Percentiles rank a stretch among this genome's conserved stretches.
These are phyloP conservation scores for Delichon dasypus DNA, from an alignment of 2,797 vertebrate genomes.

Conservation along the genomic window DNA sequence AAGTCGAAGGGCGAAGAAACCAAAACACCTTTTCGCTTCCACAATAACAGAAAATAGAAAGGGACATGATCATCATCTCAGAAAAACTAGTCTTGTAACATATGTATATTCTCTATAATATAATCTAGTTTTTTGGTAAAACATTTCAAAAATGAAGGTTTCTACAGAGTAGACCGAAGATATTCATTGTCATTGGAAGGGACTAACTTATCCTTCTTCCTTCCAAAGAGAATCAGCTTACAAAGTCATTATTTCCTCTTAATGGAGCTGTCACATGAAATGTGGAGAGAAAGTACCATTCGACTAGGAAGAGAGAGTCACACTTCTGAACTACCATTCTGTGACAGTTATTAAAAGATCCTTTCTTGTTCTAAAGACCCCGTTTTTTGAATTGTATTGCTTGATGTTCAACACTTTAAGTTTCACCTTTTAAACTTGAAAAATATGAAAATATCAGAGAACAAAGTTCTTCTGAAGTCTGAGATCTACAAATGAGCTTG, in stretches of 20 bases:
- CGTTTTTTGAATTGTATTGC: not conserved
- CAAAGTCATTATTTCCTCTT: constrained; percentile 3
- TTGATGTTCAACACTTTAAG: constrained; percentile 20
- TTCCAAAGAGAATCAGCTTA: not conserved
- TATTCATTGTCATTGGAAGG: not conserved
- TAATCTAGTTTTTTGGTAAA: not conserved
- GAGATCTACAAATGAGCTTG: not conserved
- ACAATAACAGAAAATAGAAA: not conserved
- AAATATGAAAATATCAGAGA: constrained; percentile 12
- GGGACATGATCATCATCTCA: not conserved
- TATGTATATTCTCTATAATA: not conserved
- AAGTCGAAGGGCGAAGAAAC: not conserved
- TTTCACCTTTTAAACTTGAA: constrained; percentile 21
- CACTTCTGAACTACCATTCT: constrained; percentile 20
- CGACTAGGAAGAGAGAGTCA: not conserved
- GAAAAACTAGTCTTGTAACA: not conserved
- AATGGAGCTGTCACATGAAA: not conserved
- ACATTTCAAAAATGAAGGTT: not conserved
- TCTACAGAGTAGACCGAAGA: not conserved
- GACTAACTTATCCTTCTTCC: not conserved
- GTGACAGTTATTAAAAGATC: constrained; percentile 37
- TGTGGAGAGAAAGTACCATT: not conserved
- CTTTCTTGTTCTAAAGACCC: not conserved
- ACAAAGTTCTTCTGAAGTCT: constrained; percentile 4
- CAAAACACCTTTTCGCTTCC: not conserved